These are phyloP conservation scores for Haemorhous mexicanus DNA, from an alignment of 2,113 vertebrate genomes.

Conservation along the genomic window DNA sequence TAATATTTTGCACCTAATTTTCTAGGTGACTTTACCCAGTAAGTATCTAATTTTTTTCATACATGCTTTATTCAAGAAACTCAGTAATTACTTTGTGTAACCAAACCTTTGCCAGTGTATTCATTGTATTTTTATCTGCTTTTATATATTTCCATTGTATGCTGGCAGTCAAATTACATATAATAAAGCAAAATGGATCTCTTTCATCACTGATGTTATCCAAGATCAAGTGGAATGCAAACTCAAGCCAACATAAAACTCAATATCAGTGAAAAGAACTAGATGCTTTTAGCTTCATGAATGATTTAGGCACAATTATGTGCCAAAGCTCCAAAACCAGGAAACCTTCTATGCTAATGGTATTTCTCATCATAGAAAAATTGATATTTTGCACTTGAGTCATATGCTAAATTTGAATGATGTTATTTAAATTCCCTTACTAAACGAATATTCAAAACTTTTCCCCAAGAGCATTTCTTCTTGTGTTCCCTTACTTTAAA, in stretches of 20 bases:
- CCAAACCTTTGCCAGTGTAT: not conserved
- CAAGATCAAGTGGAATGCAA: not conserved
- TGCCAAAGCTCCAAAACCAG: slow-evolving; percentile 5
- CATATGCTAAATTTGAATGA: not conserved
- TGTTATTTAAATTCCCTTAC: not conserved
- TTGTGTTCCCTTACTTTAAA: slow-evolving; percentile 4
- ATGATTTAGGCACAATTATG: slow-evolving; percentile 11
- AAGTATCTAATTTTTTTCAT: not conserved
- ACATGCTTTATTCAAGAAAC: not conserved
- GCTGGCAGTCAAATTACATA: not conserved
- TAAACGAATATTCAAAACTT: not conserved
- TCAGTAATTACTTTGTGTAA: not conserved
- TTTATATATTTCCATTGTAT: not conserved
- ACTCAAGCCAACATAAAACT: not conserved
- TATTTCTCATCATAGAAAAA: not conserved
- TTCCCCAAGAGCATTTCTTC: not conserved
- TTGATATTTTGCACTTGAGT: not conserved
- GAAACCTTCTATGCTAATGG: not conserved
- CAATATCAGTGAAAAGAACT: not conserved
- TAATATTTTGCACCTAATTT: not conserved
- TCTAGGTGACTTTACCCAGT: not conserved
- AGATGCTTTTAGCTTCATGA: not conserved
- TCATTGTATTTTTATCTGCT: not conserved
- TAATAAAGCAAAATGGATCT: not conserved
- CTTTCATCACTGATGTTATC: not conserved